Percentiles rank a stretch among this genome's conserved stretches.
These are phyloP conservation scores for Scotopteryx bipunctaria DNA, from an alignment of 2,888 invertebrate species.

Conservation along the genomic window DNA sequence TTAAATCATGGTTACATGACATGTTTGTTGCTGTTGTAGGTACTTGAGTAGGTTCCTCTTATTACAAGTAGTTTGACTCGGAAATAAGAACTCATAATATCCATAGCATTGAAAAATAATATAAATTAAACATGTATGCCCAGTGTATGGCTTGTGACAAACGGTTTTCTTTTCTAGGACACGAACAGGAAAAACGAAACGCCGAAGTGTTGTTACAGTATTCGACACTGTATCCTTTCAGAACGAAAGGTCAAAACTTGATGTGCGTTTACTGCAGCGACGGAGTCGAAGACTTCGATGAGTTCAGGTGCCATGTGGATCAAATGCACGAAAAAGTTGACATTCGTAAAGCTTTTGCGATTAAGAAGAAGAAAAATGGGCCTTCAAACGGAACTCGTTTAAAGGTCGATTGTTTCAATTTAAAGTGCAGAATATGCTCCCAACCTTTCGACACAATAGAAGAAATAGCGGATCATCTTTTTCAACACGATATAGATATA, in stretches of 20 bases:
- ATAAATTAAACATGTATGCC: too few species aligned
- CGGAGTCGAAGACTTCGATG: slow-evolving; percentile 57
- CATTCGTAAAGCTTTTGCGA: slow-evolving; percentile 49
- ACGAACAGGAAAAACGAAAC: slow-evolving; percentile 47
- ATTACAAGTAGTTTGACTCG: too few species aligned
- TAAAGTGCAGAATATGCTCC: slow-evolving; percentile 56
- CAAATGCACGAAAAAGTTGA: slow-evolving; percentile 52
- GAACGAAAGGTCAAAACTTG: slow-evolving; percentile 64
- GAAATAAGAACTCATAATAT: too few species aligned
- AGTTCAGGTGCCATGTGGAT: slow-evolving; percentile 59
- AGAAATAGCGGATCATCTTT: slow-evolving; percentile 50
- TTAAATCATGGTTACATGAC: too few species aligned
- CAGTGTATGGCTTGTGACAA: slow-evolving; percentile 6
- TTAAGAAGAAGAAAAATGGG: slow-evolving; percentile 26
- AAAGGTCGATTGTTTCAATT: slow-evolving; percentile 61
- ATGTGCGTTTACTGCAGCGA: slow-evolving; percentile 74
- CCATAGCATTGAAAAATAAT: too few species aligned
- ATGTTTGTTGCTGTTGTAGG: too few species aligned
- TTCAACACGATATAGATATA: slow-evolving; percentile 40
- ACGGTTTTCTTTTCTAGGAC: slow-evolving; percentile 22
- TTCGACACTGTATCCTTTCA: slow-evolving; percentile 75
- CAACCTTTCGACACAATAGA: slow-evolving; percentile 43
- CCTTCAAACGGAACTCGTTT: slow-evolving; percentile 32
- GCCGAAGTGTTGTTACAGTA: slow-evolving; percentile 70
- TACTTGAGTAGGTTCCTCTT: too few species aligned